phyloP scores from a whole-genome alignment of 2,113 vertebrate genomes.

The Ginglymostoma cirratum region DNA sequence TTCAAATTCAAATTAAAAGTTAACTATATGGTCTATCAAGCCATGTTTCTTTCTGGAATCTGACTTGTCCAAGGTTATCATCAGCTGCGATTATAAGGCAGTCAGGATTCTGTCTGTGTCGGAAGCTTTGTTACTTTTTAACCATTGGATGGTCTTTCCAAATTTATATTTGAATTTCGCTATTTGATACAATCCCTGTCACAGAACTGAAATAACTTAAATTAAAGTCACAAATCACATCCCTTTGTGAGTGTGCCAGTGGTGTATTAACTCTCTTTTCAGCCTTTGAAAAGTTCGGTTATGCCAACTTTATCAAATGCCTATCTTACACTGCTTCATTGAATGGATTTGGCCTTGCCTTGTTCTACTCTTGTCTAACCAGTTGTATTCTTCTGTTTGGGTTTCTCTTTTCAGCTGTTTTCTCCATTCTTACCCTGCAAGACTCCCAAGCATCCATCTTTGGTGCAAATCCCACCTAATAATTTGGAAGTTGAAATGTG shows the following conservation, averaged over 20 bases:
- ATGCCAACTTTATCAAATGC: not conserved
- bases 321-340: not conserved
- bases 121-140: too few species aligned
- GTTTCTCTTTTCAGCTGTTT: not conserved
- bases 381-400: not conserved
- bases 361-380: not conserved
- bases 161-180: not conserved
- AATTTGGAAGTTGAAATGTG: not conserved
- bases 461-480: not conserved
- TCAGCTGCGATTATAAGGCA: too few species aligned
- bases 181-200: not conserved
- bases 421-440: not conserved
- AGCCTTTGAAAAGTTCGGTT: not conserved
- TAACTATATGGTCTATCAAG: too few species aligned
- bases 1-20: too few species aligned
- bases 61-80: too few species aligned
- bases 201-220: not conserved
- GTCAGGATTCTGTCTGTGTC: too few species aligned
- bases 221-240: not conserved
- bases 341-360: not conserved
- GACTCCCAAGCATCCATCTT: not conserved
- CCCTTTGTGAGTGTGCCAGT: not conserved
- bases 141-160: too few species aligned
- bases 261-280: not conserved
- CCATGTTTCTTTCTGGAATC: too few species aligned